Percentiles rank a stretch among this genome's conserved stretches.
These are phyloP conservation scores for Drosophila monieri DNA, from an alignment of 2,888 invertebrate species.

Conservation along the genomic window DNA sequence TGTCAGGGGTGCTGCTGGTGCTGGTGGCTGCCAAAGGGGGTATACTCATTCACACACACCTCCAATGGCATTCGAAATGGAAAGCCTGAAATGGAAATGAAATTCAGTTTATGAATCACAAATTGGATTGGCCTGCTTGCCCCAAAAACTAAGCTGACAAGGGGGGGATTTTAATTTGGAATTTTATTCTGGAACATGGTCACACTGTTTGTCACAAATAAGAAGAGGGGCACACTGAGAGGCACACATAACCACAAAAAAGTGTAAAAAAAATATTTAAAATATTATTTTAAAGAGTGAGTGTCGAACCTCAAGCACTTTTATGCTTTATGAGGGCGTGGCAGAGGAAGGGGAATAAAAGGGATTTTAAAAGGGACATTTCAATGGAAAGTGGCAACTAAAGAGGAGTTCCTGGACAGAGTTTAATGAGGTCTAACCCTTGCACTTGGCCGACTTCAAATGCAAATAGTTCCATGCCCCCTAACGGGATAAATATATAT, in stretches of 20 bases:
- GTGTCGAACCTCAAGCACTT: too few relatives aligned
- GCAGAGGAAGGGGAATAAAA: too few relatives aligned
- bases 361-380: too few relatives aligned
- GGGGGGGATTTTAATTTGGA: background rate
- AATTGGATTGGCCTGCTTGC: constrained; percentile 38
- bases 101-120: constrained; percentile 25
- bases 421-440: too few relatives aligned
- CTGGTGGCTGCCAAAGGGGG: background rate
- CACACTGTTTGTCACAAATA: constrained; percentile 27
- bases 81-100: background rate
- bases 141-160: background rate
- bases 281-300: too few relatives aligned
- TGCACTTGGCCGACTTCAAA: constrained; percentile 52
- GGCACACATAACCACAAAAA: too few relatives aligned
- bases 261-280: too few relatives aligned
- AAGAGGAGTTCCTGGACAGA: too few relatives aligned
- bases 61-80: constrained; percentile 6
- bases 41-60: too few relatives aligned
- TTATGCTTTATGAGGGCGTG: too few relatives aligned
- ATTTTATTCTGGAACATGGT: background rate
- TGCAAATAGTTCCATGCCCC: constrained; percentile 35
- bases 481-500: constrained; percentile 11
- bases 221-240: constrained; percentile 36
- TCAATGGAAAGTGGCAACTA: too few relatives aligned
- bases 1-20: constrained; percentile 25